These are phyloP conservation scores for Drosophila formosana DNA, from an alignment of 2,888 invertebrate genomes.

Conservation along the genomic window DNA sequence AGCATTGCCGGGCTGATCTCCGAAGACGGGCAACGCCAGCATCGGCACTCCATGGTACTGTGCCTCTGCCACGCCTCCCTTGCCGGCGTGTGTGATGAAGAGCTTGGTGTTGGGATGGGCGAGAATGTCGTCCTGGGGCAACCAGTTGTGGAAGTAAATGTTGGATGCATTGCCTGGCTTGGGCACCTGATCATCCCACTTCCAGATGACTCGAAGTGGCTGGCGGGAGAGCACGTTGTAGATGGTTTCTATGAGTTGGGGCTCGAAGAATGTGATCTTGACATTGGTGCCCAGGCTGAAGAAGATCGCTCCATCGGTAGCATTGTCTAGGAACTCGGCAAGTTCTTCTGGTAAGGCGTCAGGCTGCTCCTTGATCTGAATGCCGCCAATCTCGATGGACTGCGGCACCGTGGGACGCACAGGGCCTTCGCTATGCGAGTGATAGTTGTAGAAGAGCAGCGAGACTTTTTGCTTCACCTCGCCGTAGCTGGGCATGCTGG, in stretches of 20 bases:
- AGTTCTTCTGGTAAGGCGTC: slow-evolving; percentile 76
- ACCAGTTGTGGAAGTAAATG: slow-evolving; percentile 87
- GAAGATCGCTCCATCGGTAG: slow-evolving; percentile 82
- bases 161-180: slow-evolving; percentile 87
- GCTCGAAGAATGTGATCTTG: slow-evolving; percentile 83
- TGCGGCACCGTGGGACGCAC: slow-evolving; percentile 79
- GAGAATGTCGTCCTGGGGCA: slow-evolving; percentile 89
- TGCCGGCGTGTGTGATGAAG: slow-evolving; percentile 89
- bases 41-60: slow-evolving; percentile 87
- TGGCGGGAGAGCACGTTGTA: slow-evolving; percentile 87
- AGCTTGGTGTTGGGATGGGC: slow-evolving; percentile 87
- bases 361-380: slow-evolving; percentile 80
- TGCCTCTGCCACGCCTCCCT: slow-evolving; percentile 88
- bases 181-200: slow-evolving; percentile 87
- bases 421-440: slow-evolving; percentile 75
- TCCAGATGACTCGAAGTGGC: slow-evolving; percentile 88
- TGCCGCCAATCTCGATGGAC: slow-evolving; percentile 82
- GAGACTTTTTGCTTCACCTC: slow-evolving; percentile 71
- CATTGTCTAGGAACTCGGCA: slow-evolving; percentile 72
- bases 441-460: slow-evolving; percentile 77
- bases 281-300: slow-evolving; percentile 85
- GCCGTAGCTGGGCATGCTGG: slow-evolving; percentile 63
- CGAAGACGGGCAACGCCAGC: slow-evolving; percentile 76
- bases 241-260: slow-evolving; percentile 86
- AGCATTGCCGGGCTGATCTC: slow-evolving; percentile 69